Evolutionary conservation across 2,888 invertebrate genomes (phyloP), one percentile per base, ranked within the genome.

Genomic region (Polydrusus cervinus): DNA sequence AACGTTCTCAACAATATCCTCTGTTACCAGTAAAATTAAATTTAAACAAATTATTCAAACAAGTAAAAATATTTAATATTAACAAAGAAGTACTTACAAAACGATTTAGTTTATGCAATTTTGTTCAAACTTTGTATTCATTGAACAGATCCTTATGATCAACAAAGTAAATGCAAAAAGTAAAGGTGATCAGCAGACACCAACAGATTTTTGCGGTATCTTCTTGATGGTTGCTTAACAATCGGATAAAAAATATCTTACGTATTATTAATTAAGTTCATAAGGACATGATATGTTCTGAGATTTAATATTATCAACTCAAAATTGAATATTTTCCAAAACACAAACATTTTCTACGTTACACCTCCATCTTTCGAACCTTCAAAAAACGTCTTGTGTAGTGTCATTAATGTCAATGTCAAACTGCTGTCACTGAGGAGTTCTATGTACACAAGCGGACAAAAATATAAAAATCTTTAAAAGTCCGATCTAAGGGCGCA

Each of bases 361-460:
- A 68, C 68, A 68, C 68, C 68, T 68, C 68, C 68, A 68, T 68
- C 68, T 60, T 68, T 38, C 38, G 45, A 68, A 68, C 57, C 68
- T 60, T 68, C 67, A 38, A 67, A 25, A n/a, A 34, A 67, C 14
- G 38, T 60, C 57, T 38, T 25, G 53, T 53, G 11, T 53, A 8
- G 13, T 30, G 9, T 16, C 13, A 34, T 53, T 43, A 40, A n/a
- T 45, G 55, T 68, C 67, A 68, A 8, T 57, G 25, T 25, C 25
- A 53, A 8, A 2, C 18, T 57, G 25, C 18, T 30, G 16, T 45
- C 45, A 45, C 13, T 10, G 14, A 2, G 13, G n/a, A 6, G 2
- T 10, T 10, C 10, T 18, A 53, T 9, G 5, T n/a, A 3, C 13
- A n/a, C n/a, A 6, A 43, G 43, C 43, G 43, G n/a, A 13, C 43